Evolutionary conservation across 2,888 invertebrate species (phyloP).

Genomic region (Nesidiocoris tenuis): DNA sequence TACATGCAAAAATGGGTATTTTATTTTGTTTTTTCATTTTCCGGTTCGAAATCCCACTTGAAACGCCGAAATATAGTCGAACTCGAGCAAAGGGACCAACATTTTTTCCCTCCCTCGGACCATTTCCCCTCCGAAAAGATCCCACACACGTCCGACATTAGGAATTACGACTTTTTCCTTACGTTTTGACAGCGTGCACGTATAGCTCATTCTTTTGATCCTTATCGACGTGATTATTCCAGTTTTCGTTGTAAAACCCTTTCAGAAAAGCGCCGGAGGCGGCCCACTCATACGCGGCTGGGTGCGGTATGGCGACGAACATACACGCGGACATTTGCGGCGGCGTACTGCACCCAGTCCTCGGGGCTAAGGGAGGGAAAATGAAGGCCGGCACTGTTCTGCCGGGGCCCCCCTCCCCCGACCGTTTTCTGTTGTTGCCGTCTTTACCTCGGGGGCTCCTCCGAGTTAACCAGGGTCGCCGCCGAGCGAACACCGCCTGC

Average conservation of each 20-base stretch:
- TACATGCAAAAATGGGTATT: too few relatives aligned
- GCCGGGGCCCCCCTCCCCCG: background rate
- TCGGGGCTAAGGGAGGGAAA: background rate
- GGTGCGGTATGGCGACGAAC: background rate
- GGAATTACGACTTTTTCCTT: background rate
- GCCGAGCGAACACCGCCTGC: background rate
- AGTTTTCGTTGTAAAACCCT: background rate
- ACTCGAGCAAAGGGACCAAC: too few relatives aligned
- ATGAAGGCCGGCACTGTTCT: background rate
- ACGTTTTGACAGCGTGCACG: background rate
- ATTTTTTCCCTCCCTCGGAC: too few relatives aligned
- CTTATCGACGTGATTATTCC: background rate
- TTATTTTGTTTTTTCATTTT: too few relatives aligned
- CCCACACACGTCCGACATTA: too few relatives aligned
- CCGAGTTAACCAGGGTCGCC: background rate
- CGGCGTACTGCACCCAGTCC: background rate
- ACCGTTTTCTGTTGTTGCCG: background rate
- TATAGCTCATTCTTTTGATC: background rate
- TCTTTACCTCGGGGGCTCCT: background rate
- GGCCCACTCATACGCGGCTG: background rate
- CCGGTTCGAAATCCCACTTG: too few relatives aligned
- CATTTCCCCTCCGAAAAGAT: too few relatives aligned
- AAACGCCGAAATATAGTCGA: too few relatives aligned
- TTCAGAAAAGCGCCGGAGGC: background rate
- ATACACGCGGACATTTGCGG: background rate